These are phyloP conservation scores for Acomys russatus DNA, from an alignment of 2,797 vertebrate species.

Conservation along the genomic window DNA sequence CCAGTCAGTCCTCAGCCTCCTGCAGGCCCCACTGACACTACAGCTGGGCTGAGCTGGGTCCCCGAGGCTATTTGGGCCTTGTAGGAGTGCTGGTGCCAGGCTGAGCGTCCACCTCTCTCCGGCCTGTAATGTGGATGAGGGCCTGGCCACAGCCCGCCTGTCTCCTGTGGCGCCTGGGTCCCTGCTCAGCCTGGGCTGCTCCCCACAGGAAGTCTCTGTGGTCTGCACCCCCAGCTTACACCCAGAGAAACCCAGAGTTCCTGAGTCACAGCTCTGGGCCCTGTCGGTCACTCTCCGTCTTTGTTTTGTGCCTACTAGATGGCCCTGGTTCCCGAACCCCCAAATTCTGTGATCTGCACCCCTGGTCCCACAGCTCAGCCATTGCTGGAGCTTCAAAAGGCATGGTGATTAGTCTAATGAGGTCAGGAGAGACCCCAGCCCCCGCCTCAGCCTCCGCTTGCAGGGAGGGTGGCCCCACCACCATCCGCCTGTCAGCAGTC, in stretches of 20 bases:
- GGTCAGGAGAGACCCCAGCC: slow-evolving; percentile 87
- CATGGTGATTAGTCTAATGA: slow-evolving; percentile 90
- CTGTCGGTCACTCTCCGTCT: neutral
- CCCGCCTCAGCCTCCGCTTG: neutral
- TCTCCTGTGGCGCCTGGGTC: neutral
- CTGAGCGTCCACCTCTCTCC: too few relatives aligned
- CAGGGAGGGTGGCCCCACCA: neutral
- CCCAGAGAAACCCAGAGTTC: neutral
- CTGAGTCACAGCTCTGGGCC: neutral
- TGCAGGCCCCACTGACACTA: neutral
- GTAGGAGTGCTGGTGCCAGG: neutral
- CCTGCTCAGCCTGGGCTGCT: neutral
- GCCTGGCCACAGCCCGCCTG: neutral
- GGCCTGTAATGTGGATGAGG: neutral
- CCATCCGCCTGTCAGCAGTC: slow-evolving; percentile 81
- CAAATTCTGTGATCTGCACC: slow-evolving; percentile 70
- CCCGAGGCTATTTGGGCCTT: neutral
- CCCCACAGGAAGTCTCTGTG: neutral
- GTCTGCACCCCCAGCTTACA: neutral
- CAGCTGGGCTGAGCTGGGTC: too few relatives aligned
- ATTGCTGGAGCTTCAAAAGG: slow-evolving; percentile 88
- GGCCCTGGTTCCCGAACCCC: slow-evolving; percentile 28
- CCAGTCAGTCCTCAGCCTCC: too few relatives aligned
- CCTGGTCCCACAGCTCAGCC: slow-evolving; percentile 82
- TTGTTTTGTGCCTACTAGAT: neutral